These are phyloP conservation scores for Pterocles gutturalis DNA, from an alignment of 2,113 vertebrate species.

Conservation along the genomic window DNA sequence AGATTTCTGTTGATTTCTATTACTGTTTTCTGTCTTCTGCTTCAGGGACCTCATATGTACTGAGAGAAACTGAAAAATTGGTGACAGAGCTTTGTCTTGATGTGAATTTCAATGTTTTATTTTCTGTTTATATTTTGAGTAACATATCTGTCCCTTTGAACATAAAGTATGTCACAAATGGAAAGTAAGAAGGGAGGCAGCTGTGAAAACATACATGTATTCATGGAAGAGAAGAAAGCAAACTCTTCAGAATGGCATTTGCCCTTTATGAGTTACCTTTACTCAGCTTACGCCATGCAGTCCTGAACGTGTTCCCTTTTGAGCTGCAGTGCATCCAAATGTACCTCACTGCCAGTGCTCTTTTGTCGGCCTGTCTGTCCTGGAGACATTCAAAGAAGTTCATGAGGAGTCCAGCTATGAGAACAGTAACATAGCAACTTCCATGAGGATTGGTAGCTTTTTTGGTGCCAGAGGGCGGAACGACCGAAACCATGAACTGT, in stretches of 20 bases:
- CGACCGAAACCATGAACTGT: background rate
- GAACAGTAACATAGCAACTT: background rate
- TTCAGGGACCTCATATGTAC: background rate
- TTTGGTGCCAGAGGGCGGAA: background rate
- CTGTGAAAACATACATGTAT: background rate
- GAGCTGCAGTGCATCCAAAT: background rate
- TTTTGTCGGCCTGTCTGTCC: background rate
- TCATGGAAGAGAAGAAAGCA: conserved; percentile 2
- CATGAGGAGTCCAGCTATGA: background rate
- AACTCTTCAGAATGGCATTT: conserved; percentile 5
- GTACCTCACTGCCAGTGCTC: background rate
- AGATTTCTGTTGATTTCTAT: background rate
- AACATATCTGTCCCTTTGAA: background rate
- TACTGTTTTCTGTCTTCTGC: background rate
- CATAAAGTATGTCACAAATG: background rate
- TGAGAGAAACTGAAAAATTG: background rate
- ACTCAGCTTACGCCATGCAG: background rate
- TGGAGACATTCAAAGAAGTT: background rate
- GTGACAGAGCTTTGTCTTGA: background rate
- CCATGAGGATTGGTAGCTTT: background rate
- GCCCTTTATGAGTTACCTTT: conserved; percentile 24
- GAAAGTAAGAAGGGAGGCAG: background rate
- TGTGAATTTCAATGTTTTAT: background rate
- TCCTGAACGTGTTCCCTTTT: background rate
- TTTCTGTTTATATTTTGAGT: background rate